phyloP scores from a whole-genome alignment of 2,797 vertebrate genomes.

The Xerus rutilus region DNA sequence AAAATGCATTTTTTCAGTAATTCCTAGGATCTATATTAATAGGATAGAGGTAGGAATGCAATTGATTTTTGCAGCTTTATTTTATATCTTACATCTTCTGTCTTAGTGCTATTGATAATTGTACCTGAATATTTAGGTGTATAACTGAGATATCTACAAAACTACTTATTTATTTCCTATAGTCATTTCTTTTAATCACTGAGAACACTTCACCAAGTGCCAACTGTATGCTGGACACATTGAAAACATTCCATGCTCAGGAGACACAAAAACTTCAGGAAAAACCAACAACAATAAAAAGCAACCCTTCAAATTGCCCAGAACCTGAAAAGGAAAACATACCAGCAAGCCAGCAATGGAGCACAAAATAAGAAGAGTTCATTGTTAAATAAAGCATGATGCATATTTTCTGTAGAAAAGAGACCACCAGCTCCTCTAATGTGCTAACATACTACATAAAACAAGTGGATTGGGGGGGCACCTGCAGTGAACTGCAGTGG shows the following conservation, averaged over 20 bases:
- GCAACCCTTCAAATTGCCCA: neutral
- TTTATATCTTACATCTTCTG: neutral
- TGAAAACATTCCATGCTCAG: neutral
- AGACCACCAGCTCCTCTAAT: neutral
- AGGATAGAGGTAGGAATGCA: neutral
- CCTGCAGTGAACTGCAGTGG: neutral
- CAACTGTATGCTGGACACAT: neutral
- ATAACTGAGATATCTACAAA: neutral
- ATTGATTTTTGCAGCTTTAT: neutral
- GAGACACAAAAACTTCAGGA: neutral
- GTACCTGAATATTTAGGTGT: neutral
- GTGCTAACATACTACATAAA: neutral
- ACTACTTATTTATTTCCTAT: neutral
- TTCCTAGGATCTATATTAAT: slow-evolving; percentile 4
- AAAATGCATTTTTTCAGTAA: neutral
- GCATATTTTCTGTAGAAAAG: neutral
- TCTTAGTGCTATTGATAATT: neutral
- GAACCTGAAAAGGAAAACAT: slow-evolving; percentile 33
- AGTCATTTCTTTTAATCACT: slow-evolving; percentile 27
- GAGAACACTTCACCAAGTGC: neutral
- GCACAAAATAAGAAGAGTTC: neutral
- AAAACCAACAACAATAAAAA: slow-evolving; percentile 35
- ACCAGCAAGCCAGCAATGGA: neutral
- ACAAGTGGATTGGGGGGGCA: neutral
- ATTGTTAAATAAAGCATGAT: neutral